phyloP scores from a whole-genome alignment of 2,797 vertebrate species.

The Todus mexicanus region DNA sequence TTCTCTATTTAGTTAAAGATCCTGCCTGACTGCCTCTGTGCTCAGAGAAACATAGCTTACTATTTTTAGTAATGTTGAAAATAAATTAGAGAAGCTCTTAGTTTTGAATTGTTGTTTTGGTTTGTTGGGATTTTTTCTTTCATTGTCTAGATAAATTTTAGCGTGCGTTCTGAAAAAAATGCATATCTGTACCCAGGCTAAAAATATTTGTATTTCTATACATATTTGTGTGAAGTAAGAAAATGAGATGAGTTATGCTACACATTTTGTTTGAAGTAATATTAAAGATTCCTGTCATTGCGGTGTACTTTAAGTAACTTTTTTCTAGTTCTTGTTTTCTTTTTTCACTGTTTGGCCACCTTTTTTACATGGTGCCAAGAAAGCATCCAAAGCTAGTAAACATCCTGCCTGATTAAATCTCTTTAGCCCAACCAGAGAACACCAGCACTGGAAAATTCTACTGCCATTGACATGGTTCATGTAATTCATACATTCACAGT shows the following conservation, averaged over 20 bases:
- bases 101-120: background rate
- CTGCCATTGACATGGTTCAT: background rate
- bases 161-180: background rate
- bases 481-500: background rate
- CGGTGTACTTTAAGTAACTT: background rate
- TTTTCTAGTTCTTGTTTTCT: background rate
- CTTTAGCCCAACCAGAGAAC: background rate
- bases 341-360: background rate
- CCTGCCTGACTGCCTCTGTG: background rate
- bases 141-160: background rate
- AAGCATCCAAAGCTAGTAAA: background rate
- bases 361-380: background rate
- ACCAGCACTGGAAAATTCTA: background rate
- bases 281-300: background rate
- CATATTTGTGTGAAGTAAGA: background rate
- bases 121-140: background rate
- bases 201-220: background rate
- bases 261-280: background rate
- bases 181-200: background rate
- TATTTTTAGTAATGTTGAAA: conserved; percentile 6
- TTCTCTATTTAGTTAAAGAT: background rate
- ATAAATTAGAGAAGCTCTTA: background rate
- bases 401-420: background rate
- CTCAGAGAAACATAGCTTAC: background rate
- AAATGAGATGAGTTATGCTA: background rate